Evolutionary conservation across 1,140 invertebrate genomes (phyloP), one percentile per base, ranked within the genome.

Genomic region (Neuroterus valhalla): DNA sequence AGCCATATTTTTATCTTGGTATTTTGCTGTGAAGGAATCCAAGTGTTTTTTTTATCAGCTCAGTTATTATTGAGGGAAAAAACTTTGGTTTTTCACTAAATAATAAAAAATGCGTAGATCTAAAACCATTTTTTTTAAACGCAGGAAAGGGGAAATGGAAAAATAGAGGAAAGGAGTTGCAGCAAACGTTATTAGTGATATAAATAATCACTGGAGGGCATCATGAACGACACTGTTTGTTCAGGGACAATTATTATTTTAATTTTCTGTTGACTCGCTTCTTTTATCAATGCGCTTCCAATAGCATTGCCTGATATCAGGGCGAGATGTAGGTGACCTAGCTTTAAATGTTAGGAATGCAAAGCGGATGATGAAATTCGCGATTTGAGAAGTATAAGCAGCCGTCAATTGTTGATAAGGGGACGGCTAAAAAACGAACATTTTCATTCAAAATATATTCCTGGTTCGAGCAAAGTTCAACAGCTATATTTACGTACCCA

Each of bases 251-350:
- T 62, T 62, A 62, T 62, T 62, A 62, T 31, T 62, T 62, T 62
- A 62, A 62, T 62, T 26, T 26, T 14, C 55, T 66, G 71, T 68
- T 74, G 76, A 72, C 72, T 68, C 52, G 66, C 43, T 72, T 75
- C 62, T 78, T 78, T 75, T 73, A 78, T 75, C 73, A 67, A 46
- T 62, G 44, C 69, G 31, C 43, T 70, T 72, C 50, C 66, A 78
- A 72, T 74, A 68, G 71, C 70, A 44, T 68, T 62, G 31, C 38
- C 66, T 38, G 52, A 55, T 75, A 78, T 72, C 69, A 72, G 45
- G 45, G 50, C 21, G 17, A 50, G 66, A 75, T 74, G 73, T 75
- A 75, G 73, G 70, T 75, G 70, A 78, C 73, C 70, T 68, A 75
- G 70, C 73, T 75, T 78, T 55, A 17, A 50, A 21, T 70, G 50